phyloP scores from a whole-genome alignment of 2,888 invertebrate genomes.

The Andrena hattorfiana region DNA sequence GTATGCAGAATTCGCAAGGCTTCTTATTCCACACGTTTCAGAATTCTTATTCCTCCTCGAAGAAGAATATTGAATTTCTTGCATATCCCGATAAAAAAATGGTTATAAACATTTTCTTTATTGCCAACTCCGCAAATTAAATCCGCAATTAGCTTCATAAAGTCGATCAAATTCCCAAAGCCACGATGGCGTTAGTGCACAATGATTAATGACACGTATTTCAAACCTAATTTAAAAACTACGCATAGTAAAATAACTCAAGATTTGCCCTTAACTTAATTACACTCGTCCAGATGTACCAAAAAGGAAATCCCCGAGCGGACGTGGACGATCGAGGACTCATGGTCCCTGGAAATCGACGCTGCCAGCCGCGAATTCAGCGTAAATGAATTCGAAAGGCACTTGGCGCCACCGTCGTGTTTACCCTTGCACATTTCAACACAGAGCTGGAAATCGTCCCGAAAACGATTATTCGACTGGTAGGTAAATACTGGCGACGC shows the following conservation, averaged over 20 bases:
- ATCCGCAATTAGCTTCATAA: no score
- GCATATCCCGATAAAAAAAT: no score
- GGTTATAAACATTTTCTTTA: no score
- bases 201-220: no score
- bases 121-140: neutral
- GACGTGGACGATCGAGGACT: neutral
- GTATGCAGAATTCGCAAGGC: neutral
- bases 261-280: neutral
- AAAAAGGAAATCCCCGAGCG: neutral
- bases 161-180: no score
- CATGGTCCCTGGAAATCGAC: constrained; percentile 42
- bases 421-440: constrained; percentile 65
- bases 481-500: constrained; percentile 56
- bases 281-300: neutral
- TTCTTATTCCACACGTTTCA: neutral
- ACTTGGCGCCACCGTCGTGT: constrained; percentile 43
- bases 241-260: neutral
- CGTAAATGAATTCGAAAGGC: constrained; percentile 53
- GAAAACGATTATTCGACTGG: constrained; percentile 79
- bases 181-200: neutral
- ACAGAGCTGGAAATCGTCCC: constrained; percentile 58
- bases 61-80: neutral
- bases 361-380: constrained; percentile 30
- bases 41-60: neutral
- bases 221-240: no score